Conservation (phyloP, 2,113 vertebrate genomes). For the Lophius piscatorius region DNA sequence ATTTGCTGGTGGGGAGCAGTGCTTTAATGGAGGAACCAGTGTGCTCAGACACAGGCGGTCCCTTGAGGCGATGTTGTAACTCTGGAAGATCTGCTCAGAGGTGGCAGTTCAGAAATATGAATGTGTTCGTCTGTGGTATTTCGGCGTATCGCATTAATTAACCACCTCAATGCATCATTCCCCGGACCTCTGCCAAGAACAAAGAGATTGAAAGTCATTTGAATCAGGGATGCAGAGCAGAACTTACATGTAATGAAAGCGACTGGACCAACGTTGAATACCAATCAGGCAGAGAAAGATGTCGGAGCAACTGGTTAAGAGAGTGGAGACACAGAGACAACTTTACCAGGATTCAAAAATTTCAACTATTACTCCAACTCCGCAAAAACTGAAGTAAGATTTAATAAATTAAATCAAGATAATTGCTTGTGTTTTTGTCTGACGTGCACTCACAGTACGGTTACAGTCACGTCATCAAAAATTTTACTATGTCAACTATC, state of each 20-base stretch:
- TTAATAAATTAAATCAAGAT: too few species aligned
- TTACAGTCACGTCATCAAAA: too few species aligned
- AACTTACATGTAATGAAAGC: constrained; percentile 61
- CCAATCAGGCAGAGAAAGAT: constrained; percentile 41
- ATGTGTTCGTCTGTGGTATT: constrained; percentile 35
- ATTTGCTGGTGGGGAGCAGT: constrained; percentile 20
- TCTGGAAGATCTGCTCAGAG: constrained; percentile 24
- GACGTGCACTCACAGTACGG: too few species aligned
- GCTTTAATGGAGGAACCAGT: too few species aligned
- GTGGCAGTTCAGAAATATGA: constrained; percentile 58
- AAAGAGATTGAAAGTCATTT: constrained; percentile 75
- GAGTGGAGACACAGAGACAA: constrained; percentile 20
- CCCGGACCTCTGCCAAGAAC: constrained; percentile 62
- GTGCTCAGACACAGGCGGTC: constrained; percentile 23
- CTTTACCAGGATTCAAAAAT: too few species aligned
- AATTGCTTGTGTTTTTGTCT: too few species aligned
- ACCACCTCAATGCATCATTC: constrained; percentile 64
- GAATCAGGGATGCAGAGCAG: constrained; percentile 59
- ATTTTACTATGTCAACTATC: too few species aligned
- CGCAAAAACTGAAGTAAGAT: too few species aligned
- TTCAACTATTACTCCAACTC: too few species aligned
- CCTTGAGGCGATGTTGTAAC: constrained; percentile 42
- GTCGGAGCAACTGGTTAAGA: constrained; percentile 14
- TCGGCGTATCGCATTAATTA: constrained; percentile 68
- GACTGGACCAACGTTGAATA: constrained; percentile 52